Base-by-base conservation (phyloP, 2,113 vertebrate species). In the Zapornia atra region DNA sequence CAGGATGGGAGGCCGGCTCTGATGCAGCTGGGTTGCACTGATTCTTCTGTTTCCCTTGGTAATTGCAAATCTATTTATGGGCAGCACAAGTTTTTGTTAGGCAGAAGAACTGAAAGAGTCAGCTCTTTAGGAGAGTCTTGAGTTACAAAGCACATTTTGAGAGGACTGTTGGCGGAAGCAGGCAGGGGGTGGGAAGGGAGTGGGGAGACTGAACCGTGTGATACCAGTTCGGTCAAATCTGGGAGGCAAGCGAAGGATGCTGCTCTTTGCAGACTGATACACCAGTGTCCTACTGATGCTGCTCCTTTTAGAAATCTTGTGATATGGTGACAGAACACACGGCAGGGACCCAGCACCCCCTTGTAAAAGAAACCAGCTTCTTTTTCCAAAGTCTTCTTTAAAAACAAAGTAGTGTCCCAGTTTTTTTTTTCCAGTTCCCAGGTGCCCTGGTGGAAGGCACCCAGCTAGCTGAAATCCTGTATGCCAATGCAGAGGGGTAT, bases 31-130 rank as follows among this genome's bases (percentile, higher is more conserved):
- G 48, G 44, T 29, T 79, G 76, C 15, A 63, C 48, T 22, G 60
- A 85, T 88, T 94, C 85, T 94, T 94, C 91, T 94, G 82, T 89
- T 96, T 82, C 94, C 82, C 61, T 81, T 40, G 80, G 72, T 86
- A 93, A 92, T 86, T 93, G 90, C 71, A 93, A 88, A 95, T 86
- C 96, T 95, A 96, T 95, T 92, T 96, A 78, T 82, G 88, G 95
- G 69, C 80, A 82, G 90, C 42, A 75, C 65, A 88, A 94, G 90
- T 81, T 96, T 91, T 77, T 88, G 69, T 92, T 84, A 70, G 2
- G 0, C 40, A 86, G 64, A 68, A 93, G 92, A 96, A 96, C 68
- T 88, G 90, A 88, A 80, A 50, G 94, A 95, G 93, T 96, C 96
- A 96, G 94, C 93, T 96, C 60, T 96, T 96, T 86, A 71, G 33